phyloP scores from a whole-genome alignment of 2,113 vertebrate genomes.

The Platichthys flesus region DNA sequence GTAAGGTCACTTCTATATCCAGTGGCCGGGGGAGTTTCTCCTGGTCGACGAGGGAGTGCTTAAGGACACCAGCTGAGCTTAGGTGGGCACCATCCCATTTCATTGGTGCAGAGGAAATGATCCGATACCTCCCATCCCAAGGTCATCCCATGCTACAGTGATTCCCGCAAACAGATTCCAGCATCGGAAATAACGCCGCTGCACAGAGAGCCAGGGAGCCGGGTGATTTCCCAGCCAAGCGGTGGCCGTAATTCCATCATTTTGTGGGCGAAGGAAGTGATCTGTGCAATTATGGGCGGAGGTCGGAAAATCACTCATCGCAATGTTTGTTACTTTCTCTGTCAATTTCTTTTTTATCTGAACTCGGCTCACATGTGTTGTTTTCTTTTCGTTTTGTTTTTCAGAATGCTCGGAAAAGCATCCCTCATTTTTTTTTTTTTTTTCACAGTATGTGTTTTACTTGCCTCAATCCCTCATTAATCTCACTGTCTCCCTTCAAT shows the following conservation, averaged over 20 bases:
- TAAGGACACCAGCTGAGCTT: constrained; percentile 71
- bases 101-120: constrained; percentile 70
- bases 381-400: too few species aligned
- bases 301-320: constrained; percentile 52
- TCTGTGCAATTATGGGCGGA: constrained; percentile 49
- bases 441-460: not conserved
- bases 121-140: constrained; percentile 70
- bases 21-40: constrained; percentile 47
- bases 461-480: not conserved
- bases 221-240: constrained; percentile 53
- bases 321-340: constrained; percentile 32
- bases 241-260: constrained; percentile 57
- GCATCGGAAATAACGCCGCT: constrained; percentile 39
- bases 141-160: constrained; percentile 77
- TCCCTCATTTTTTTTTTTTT: not conserved
- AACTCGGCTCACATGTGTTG: not conserved
- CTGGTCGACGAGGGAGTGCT: constrained; percentile 37
- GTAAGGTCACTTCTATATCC: constrained; percentile 58
- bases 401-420: not conserved
- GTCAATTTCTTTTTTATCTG: constrained; percentile 33
- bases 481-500: not conserved
- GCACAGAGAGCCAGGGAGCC: constrained; percentile 16
- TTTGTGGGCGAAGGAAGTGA: constrained; percentile 57
- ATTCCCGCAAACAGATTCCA: constrained; percentile 66
- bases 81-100: constrained; percentile 64